Evolutionary conservation across 2,113 vertebrate genomes (phyloP).

Genomic region (Lates calcarifer): DNA sequence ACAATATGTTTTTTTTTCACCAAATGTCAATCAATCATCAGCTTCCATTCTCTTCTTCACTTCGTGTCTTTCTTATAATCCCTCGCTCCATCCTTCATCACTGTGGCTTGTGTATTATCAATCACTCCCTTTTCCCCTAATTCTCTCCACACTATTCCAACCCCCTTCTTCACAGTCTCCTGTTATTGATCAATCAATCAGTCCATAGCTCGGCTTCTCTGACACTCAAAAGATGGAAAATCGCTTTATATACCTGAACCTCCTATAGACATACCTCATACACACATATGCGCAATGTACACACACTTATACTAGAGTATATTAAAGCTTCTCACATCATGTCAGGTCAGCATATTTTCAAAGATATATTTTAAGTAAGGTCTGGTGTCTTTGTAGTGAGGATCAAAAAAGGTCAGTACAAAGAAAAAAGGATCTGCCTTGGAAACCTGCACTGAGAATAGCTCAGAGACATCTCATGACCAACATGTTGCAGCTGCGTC

Average conservation of each 20-base stretch:
- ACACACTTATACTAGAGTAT: background rate
- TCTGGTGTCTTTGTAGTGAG: background rate
- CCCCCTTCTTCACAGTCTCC: slow-evolving; percentile 11
- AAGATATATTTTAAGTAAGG: background rate
- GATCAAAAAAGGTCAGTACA: background rate
- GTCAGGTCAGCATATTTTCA: slow-evolving; percentile 28
- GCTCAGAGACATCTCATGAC: background rate
- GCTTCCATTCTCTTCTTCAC: slow-evolving; percentile 30
- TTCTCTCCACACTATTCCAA: slow-evolving; percentile 34
- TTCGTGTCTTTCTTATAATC: slow-evolving; percentile 13
- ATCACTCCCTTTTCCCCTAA: slow-evolving; percentile 71
- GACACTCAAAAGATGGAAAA: slow-evolving; percentile 52
- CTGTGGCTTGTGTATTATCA: slow-evolving; percentile 48
- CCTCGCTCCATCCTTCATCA: slow-evolving; percentile 28
- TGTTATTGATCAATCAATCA: slow-evolving; percentile 66
- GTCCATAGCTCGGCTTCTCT: slow-evolving; percentile 21
- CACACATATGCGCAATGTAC: background rate
- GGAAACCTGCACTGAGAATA: too few species aligned
- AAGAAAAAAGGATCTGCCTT: too few species aligned
- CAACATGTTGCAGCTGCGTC: too few species aligned
- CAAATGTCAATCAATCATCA: slow-evolving; percentile 70
- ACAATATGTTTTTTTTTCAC: slow-evolving; percentile 28
- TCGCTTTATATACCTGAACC: slow-evolving; percentile 8
- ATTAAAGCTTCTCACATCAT: background rate
- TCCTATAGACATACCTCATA: background rate